phyloP scores from a whole-genome alignment of 1,140 invertebrate genomes.

The Conus ventricosus region DNA sequence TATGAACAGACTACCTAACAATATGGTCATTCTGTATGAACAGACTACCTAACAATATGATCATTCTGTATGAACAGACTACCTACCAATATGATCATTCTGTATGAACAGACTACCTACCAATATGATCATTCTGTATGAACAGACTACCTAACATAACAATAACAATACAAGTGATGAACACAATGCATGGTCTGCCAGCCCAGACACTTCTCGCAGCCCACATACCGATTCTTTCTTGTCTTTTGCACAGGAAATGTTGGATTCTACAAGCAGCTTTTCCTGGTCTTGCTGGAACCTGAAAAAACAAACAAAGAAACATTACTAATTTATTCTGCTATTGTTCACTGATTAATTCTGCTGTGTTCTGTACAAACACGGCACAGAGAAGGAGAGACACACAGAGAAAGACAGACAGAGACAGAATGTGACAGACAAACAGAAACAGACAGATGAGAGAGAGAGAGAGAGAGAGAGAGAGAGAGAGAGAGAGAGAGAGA shows the following conservation, averaged over 20 bases:
- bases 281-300: conserved; percentile 72
- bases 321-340: too few species aligned
- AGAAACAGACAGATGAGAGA: not conserved
- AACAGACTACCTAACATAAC: too few species aligned
- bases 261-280: conserved; percentile 85
- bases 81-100: too few species aligned
- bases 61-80: too few species aligned
- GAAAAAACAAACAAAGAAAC: conserved; percentile 28
- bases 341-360: too few species aligned
- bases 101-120: too few species aligned
- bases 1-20: too few species aligned
- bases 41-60: too few species aligned
- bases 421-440: not conserved
- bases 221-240: not conserved
- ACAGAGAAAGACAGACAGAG: not conserved
- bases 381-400: not conserved
- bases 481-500: not conserved
- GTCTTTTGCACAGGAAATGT: conserved; percentile 75
- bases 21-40: too few species aligned
- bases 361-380: too few species aligned
- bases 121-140: too few species aligned
- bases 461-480: not conserved
- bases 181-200: not conserved
- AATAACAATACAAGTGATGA: not conserved
- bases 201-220: not conserved